Evolutionary conservation across 2,797 vertebrate genomes (phyloP).

Genomic region (Tokudaia tokunoshimensis): DNA sequence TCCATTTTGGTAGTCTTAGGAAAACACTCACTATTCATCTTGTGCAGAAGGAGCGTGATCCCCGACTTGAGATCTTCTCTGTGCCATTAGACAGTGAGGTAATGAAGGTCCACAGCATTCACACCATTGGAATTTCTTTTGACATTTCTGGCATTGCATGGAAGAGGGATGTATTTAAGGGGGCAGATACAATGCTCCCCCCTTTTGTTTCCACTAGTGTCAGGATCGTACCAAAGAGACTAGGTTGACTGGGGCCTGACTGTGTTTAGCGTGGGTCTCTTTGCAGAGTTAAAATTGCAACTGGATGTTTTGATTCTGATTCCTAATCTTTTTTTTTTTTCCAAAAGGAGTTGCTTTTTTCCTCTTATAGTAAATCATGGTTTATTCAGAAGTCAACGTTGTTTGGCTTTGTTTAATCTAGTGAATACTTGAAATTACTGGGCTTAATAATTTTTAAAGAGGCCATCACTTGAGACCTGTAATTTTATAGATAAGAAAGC

Average conservation of each 20-base stretch:
- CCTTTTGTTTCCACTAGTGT: neutral
- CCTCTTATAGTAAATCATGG: conserved; percentile 15
- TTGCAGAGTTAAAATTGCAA: neutral
- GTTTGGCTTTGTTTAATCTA: conserved; percentile 53
- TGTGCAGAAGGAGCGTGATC: conserved; percentile 43
- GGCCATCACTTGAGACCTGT: neutral
- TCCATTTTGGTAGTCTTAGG: neutral
- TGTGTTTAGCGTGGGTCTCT: neutral
- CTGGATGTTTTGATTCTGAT: neutral
- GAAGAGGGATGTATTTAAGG: neutral
- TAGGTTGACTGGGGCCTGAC: neutral
- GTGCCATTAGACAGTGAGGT: neutral
- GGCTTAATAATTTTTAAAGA: conserved; percentile 32
- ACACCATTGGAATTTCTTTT: neutral
- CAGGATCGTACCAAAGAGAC: neutral
- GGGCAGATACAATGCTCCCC: neutral
- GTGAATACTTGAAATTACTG: conserved; percentile 1
- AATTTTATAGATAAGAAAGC: conserved; percentile 43
- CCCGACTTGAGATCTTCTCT: conserved; percentile 6
- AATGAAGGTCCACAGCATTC: neutral
- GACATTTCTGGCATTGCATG: neutral
- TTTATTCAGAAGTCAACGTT: conserved; percentile 15
- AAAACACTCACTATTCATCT: conserved; percentile 5
- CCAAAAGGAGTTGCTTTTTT: neutral
- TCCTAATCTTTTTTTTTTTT: neutral